Evolutionary conservation across 2,888 invertebrate genomes (phyloP), one percentile per base, ranked within the genome.

Genomic region (Auanema sp.): DNA sequence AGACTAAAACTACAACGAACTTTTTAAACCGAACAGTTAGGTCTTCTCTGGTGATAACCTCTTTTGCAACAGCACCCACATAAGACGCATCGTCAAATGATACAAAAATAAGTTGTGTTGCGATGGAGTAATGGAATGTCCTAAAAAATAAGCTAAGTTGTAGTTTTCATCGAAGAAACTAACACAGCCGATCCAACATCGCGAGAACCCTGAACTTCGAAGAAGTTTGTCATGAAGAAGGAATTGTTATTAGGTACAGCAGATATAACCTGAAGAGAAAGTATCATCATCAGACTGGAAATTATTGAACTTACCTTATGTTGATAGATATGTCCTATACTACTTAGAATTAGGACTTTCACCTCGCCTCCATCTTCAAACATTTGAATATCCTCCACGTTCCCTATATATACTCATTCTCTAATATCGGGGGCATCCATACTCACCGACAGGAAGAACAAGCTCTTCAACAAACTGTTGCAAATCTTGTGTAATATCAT

Each of bases 181-280:
- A 5, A 52, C 52, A 52, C 24, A 18, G 24, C 52, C 18, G n/a
- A 21, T 52, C 24, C 52, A 52, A 24, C 23, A 18, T 41, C 41
- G 6, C n/a, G 41, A 55, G 42, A n/a, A 6, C 25, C 11, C 1
- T 67, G 68, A 12, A 56, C 42, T 2, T 58, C 60, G 41, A 69
- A 57, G 12, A 59, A 61, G 51, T 68, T 69, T 14, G 73, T 73
- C 56, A 73, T 23, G 52, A 71, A 73, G 41, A 64, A 66, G 52
- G 71, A 69, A 24, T 65, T 67, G 50, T 67, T 71, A 60, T 12
- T 69, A 12, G 59, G 54, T 1, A 60, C 10, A 5, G 2, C 4
- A 16, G 60, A 42, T 11, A 40, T 58, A 40, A 66, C 24, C 55
- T 47, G 14, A 53, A 42, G 4, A n/a, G n/a, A n/a, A n/a, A n/a